These are phyloP conservation scores for Andricus quercusramuli DNA, from an alignment of 2,888 invertebrate genomes.

Conservation along the genomic window DNA sequence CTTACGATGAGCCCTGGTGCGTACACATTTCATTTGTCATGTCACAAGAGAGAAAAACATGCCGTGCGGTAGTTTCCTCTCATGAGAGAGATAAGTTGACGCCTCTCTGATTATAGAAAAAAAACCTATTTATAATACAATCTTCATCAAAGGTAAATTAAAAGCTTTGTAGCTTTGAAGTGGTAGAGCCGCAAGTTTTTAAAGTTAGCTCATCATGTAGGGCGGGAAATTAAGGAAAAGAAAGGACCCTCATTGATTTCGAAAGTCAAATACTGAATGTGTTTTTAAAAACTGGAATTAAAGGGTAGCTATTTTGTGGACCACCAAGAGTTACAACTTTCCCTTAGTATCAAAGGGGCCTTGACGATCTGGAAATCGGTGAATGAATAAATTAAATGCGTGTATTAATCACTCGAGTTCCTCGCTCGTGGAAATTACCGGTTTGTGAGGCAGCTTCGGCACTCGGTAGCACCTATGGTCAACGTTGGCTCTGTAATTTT, in stretches of 20 bases:
- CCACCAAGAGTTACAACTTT: constrained; percentile 27
- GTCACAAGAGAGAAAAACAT: constrained; percentile 58
- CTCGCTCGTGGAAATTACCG: constrained; percentile 67
- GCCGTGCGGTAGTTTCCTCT: neutral
- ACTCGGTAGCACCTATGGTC: constrained; percentile 63
- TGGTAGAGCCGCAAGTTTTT: neutral
- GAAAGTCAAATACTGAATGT: no score
- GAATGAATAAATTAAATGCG: constrained; percentile 72
- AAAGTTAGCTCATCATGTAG: no score
- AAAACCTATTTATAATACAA: neutral
- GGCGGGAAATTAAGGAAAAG: no score
- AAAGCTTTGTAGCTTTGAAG: neutral
- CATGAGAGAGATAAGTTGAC: neutral
- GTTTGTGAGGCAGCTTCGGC: constrained; percentile 57
- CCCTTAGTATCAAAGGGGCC: constrained; percentile 10
- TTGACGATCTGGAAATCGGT: constrained; percentile 56
- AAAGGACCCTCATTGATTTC: neutral
- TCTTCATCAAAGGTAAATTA: neutral
- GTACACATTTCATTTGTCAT: constrained; percentile 69
- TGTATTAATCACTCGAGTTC: constrained; percentile 70
- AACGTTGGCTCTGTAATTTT: constrained; percentile 70
- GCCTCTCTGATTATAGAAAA: constrained; percentile 18
- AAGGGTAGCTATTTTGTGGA: neutral
- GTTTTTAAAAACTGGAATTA: no score
- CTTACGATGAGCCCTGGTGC: constrained; percentile 62